These are phyloP conservation scores for Catharus bicknelli DNA, from an alignment of 2,113 vertebrate genomes.

Conservation along the genomic window DNA sequence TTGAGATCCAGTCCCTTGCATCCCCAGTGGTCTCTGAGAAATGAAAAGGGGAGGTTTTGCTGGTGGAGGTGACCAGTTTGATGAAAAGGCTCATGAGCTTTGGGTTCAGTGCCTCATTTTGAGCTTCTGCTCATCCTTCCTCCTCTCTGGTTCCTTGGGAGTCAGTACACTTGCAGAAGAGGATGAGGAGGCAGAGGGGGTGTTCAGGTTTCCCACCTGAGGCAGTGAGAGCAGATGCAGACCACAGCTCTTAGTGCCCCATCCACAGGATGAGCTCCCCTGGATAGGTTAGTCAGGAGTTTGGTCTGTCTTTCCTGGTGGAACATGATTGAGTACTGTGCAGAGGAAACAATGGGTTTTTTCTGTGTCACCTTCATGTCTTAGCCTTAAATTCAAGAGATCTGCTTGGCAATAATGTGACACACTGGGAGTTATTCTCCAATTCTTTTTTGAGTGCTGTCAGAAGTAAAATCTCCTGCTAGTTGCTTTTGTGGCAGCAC, in stretches of 20 bases:
- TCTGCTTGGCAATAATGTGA: neutral
- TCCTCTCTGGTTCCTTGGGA: neutral
- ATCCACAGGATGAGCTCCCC: neutral
- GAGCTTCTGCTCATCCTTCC: neutral
- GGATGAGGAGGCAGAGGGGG: neutral
- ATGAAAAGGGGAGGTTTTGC: neutral
- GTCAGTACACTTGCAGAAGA: neutral
- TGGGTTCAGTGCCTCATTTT: neutral
- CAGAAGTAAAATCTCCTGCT: neutral
- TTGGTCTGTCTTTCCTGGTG: neutral
- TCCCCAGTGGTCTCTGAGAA: neutral
- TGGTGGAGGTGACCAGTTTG: neutral
- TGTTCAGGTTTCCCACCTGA: neutral
- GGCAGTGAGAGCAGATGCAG: neutral
- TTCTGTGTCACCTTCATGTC: neutral
- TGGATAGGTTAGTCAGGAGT: neutral
- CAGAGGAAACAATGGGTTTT: neutral
- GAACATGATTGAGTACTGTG: neutral
- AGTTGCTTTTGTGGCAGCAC: neutral
- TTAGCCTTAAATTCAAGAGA: neutral
- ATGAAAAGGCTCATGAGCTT: neutral
- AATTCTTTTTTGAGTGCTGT: neutral
- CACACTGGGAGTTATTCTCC: neutral
- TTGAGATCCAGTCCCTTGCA: neutral
- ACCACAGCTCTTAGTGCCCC: fast-evolving